Evolutionary conservation across 2,113 vertebrate species (phyloP), one percentile per base, ranked within the genome.

Genomic region (Salvelinus namaycush): DNA sequence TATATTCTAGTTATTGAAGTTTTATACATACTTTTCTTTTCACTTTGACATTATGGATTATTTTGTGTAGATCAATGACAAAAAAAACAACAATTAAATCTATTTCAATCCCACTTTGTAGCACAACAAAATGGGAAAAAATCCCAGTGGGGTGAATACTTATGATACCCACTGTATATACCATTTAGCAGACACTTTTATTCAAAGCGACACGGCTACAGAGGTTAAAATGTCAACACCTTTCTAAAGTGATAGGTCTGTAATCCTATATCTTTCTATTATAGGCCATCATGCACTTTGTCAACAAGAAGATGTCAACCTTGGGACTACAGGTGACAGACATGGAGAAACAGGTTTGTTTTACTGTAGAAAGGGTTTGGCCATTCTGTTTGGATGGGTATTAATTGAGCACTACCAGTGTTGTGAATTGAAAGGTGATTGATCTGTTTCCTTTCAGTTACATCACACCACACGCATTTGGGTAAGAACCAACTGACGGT

Each of bases 241-340:
- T 68, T 14, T 66, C 3, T 68, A 62, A 68, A 22, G 51, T 16
- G 51, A 1, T 26, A n/a, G 11, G 49, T 60, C n/a, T 48, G 7
- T 31, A 18, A 71, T 66, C 57, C 66, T 29, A 26, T 75, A 14
- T 27, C 34, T 65, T 34, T 76, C 24, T 13, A 54, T 81, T 87
- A 69, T 57, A 98, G 97, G 95, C 93, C 13, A 89, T 99, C n/a
- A 24, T 97, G 78, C 90, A 92, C 51, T 99, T 99, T 73, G 94
- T 96, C 76, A 96, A 97, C 92, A 92, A 93, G 87, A 94, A 94
- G 3, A 76, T 98, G 85, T 89, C 82, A 24, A 73, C 86, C 70
- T 76, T 99, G 81, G 95, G 96, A 75, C 85, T 99, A 75, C 93
- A 90, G 0, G 96, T 97, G 87, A 88, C 87, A 48, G 93, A 95